These are phyloP conservation scores for Galerucella calmariensis DNA, from an alignment of 2,888 invertebrate genomes.

Conservation along the genomic window DNA sequence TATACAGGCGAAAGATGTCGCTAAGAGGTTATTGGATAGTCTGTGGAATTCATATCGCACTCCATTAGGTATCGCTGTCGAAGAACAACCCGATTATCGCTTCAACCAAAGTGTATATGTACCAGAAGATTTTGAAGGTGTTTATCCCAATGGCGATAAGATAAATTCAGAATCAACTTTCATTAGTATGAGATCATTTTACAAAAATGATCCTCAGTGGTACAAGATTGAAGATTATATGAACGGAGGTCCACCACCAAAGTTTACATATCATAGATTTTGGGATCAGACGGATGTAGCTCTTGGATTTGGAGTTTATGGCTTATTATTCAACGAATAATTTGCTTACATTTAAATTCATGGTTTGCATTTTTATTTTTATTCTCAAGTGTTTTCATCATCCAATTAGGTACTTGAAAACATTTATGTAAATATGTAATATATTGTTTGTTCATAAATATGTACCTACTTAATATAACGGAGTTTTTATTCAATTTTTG, in stretches of 20 bases:
- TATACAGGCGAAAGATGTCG: constrained; percentile 40
- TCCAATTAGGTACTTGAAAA: too few species aligned
- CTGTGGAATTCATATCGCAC: constrained; percentile 43
- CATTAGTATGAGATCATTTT: constrained; percentile 47
- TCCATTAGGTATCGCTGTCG: constrained; percentile 40
- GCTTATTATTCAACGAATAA: constrained; percentile 49
- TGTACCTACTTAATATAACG: not conserved
- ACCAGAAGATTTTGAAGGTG: constrained; percentile 48
- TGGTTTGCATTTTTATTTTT: not conserved
- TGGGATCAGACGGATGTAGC: constrained; percentile 52
- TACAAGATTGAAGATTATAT: constrained; percentile 46
- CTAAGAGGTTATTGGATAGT: constrained; percentile 47
- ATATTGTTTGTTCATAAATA: not conserved
- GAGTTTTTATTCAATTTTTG: not conserved
- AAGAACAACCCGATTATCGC: constrained; percentile 40
- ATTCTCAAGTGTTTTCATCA: not conserved
- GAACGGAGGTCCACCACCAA: constrained; percentile 47
- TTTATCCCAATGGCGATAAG: constrained; percentile 49
- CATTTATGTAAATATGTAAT: not conserved
- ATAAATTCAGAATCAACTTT: constrained; percentile 48
- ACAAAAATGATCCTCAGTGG: constrained; percentile 49
- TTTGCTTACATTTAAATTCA: not conserved
- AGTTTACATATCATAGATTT: constrained; percentile 50
- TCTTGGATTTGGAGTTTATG: constrained; percentile 48
- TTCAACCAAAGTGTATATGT: constrained; percentile 45